Conservation (phyloP, 1,140 invertebrate genomes). For the Procambarus virginalis region DNA sequence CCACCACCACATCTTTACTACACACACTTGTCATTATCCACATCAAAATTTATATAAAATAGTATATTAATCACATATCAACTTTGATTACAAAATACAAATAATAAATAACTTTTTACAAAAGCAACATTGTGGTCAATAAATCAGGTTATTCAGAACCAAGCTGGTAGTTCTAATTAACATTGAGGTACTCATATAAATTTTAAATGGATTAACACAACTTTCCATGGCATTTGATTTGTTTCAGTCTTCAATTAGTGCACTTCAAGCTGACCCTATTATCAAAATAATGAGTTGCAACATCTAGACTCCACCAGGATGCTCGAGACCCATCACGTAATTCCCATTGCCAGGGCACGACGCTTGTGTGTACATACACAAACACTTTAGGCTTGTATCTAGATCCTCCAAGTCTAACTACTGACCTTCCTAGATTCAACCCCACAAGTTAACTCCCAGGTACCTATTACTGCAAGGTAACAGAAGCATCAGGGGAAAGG, state of each 20-base stretch:
- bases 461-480: too few species aligned
- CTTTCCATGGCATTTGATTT: neutral
- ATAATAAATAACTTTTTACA: neutral
- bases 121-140: neutral
- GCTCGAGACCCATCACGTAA: neutral
- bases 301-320: neutral
- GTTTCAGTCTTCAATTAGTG: neutral
- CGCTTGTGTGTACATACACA: too few species aligned
- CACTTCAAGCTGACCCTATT: neutral
- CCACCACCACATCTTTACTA: neutral
- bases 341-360: neutral
- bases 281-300: neutral
- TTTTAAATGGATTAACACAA: neutral
- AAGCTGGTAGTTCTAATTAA: neutral
- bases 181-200: neutral
- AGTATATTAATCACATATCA: neutral
- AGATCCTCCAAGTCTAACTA: too few species aligned
- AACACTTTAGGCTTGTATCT: too few species aligned
- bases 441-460: too few species aligned
- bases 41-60: neutral
- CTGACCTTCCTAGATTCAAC: too few species aligned
- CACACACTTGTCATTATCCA: neutral
- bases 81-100: neutral
- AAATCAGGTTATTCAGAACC: conserved; percentile 1
- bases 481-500: too few species aligned